These are phyloP conservation scores for Cynodonichthys magdalenae DNA, from an alignment of 2,797 vertebrate genomes.

Conservation along the genomic window DNA sequence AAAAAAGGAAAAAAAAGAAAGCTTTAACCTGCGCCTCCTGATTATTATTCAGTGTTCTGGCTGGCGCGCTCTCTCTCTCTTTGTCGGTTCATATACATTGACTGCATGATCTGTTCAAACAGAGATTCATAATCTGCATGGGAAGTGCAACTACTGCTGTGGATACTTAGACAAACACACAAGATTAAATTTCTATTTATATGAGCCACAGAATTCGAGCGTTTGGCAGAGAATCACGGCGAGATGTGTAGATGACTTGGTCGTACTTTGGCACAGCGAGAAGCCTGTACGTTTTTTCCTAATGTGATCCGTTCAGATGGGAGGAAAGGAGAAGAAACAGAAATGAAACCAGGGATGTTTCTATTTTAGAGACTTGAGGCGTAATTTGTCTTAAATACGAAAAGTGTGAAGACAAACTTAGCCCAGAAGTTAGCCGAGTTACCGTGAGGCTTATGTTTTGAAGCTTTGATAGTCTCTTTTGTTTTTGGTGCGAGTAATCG, in stretches of 20 bases:
- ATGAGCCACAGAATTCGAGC: conserved; percentile 75
- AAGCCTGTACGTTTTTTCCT: conserved; percentile 37
- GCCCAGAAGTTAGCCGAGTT: conserved; percentile 39
- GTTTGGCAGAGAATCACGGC: conserved; percentile 77
- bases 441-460: conserved; percentile 29
- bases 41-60: conserved; percentile 71
- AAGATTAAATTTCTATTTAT: conserved; percentile 90
- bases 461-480: conserved; percentile 54
- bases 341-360: neutral
- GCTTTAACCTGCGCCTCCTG: conserved; percentile 51
- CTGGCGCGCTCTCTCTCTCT: conserved; percentile 54
- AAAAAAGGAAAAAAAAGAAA: conserved; percentile 45
- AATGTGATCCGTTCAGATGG: conserved; percentile 41
- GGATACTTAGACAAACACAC: conserved; percentile 84
- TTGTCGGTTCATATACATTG: conserved; percentile 77
- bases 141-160: conserved; percentile 80
- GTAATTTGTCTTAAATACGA: conserved; percentile 3
- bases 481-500: conserved; percentile 57
- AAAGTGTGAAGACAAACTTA: conserved; percentile 15
- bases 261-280: conserved; percentile 45
- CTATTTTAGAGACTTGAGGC: conserved; percentile 6
- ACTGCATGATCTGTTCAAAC: conserved; percentile 79
- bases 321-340: neutral
- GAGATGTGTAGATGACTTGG: conserved; percentile 58
- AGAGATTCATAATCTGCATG: conserved; percentile 82